A percentile compares a stretch with the other conserved stretches of the same genome.
Conservation (phyloP, 2,888 invertebrate genomes). For the Chrysopilus asiliformis region DNA sequence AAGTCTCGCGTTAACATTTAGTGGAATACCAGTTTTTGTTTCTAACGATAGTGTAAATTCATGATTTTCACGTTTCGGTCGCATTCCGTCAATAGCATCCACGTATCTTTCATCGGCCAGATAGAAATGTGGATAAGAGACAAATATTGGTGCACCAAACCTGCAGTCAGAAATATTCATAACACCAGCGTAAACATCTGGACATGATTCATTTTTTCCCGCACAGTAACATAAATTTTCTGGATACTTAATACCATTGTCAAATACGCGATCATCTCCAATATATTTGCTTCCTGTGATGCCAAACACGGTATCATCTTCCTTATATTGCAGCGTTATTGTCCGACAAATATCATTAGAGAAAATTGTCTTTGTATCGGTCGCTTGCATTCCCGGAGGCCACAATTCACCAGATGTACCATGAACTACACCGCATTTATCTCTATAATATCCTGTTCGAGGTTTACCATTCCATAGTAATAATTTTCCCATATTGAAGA, state of each 20-base stretch:
- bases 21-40: constrained; percentile 65
- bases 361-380: constrained; percentile 50
- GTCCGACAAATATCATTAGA: constrained; percentile 68
- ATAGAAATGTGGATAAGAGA: constrained; percentile 73
- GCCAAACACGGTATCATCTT: constrained; percentile 22
- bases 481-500: constrained; percentile 52
- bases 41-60: constrained; percentile 55
- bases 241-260: constrained; percentile 50
- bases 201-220: constrained; percentile 30
- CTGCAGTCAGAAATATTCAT: constrained; percentile 62
- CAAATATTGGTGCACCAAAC: constrained; percentile 68
- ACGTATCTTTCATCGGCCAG: constrained; percentile 53
- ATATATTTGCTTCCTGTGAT: constrained; percentile 30
- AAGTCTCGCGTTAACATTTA: constrained; percentile 55
- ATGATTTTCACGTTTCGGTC: constrained; percentile 49
- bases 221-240: constrained; percentile 56
- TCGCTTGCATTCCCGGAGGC: constrained; percentile 44
- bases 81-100: constrained; percentile 49
- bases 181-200: constrained; percentile 45
- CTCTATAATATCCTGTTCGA: constrained; percentile 42
- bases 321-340: constrained; percentile 30
- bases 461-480: constrained; percentile 54
- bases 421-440: constrained; percentile 50
- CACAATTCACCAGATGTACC: constrained; percentile 72
- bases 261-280: constrained; percentile 51